These are phyloP conservation scores for Podarcis lilfordi DNA, from an alignment of 2,797 vertebrate genomes.

Conservation along the genomic window DNA sequence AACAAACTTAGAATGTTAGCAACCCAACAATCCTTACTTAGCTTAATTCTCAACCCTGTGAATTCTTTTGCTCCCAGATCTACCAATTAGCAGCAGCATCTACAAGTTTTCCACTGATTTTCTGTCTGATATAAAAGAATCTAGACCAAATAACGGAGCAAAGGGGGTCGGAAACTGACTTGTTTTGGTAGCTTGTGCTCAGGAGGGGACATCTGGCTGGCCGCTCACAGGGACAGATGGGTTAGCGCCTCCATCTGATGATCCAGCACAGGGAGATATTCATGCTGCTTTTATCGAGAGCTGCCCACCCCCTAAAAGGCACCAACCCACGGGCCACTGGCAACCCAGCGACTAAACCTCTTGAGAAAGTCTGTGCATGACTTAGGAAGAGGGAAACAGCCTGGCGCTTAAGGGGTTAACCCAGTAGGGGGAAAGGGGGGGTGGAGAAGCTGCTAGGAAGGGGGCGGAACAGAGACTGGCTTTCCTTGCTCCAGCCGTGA, in stretches of 20 bases:
- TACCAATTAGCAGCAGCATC: not conserved
- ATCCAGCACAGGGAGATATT: not conserved
- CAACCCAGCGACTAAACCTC: not conserved
- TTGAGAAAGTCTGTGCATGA: not conserved
- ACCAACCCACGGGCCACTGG: too few species aligned
- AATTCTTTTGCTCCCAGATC: not conserved
- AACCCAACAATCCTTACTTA: too few species aligned
- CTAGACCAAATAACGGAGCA: not conserved
- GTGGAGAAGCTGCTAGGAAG: not conserved
- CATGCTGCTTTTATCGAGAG: not conserved
- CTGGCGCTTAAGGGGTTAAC: constrained; percentile 72
- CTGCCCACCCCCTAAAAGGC: not conserved
- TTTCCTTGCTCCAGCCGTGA: too few species aligned
- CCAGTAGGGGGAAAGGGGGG: too few species aligned
- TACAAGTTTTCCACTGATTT: not conserved
- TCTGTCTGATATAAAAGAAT: not conserved
- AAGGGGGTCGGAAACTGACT: fast-evolving
- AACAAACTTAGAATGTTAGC: too few species aligned
- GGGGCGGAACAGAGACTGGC: not conserved
- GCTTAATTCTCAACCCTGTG: not conserved
- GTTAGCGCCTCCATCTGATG: not conserved
- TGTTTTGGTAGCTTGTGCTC: not conserved
- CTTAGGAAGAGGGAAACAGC: not conserved
- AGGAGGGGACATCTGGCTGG: not conserved
- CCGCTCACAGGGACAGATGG: not conserved